Base-by-base conservation (phyloP, 64 coral and sea anemone species). In the Actinia equina region DNA sequence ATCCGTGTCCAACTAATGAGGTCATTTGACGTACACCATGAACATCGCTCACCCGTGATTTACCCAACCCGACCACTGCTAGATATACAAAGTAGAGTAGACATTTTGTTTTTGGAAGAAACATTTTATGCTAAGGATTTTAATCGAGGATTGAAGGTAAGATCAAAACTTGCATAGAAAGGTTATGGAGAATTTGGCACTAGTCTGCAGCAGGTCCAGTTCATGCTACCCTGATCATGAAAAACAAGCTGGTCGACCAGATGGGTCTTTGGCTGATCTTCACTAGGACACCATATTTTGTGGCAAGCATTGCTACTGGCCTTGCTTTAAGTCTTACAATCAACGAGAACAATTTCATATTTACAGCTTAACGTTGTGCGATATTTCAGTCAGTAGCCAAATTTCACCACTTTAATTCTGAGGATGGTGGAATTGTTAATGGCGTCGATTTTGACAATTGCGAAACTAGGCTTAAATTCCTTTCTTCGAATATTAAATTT, bases 11-110 rank as follows among this genome's bases (percentile, higher is more conserved):
- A 13, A 49, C 49, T 81, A 9, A 81, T 81, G 78, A 81, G 78
- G 49, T 81, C 78, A 81, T 81, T 44, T 49, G 78, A 81, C 78
- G 78, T 52, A 51, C 41, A 26, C n/a, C 62, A 41, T 30, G 37
- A 4, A 18, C 25, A 3, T 74, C 26, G 69, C 69, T 3, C 5
- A 1, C n/a, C 15, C 55, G 55, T 57, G 55, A 12, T 57, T 57
- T 57, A 57, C 55, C 55, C 55, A 16, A 57, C 55, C 55, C 55
- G 13, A 16, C 55, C 62, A 65, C 22, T 65, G 62, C 62, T 23
- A 65, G 17, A 10, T 65, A 6, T 6, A 65, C 62, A 4, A 65
- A 65, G 7, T 4, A 65, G 2, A 23, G 18, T 5, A 65, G 8
- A 19, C 18, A 65, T 22, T 65, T 65, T 65, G 17, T 7, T 65